Base-by-base conservation (phyloP, 2,888 invertebrate genomes). In the Micropterix aruncella region DNA sequence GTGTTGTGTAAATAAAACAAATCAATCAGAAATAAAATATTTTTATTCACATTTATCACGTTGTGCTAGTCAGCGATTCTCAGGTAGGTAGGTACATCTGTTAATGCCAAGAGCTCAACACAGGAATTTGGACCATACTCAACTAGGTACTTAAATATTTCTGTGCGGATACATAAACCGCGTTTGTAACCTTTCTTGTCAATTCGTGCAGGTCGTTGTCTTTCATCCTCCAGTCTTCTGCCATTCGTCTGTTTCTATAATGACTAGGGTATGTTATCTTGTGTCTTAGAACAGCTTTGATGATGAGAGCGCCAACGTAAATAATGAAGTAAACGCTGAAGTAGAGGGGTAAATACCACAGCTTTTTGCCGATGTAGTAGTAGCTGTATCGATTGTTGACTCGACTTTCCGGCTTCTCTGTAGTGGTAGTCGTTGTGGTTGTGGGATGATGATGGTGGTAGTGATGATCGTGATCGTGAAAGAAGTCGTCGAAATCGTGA, bases 271-370 rank as follows among this genome's bases (percentile, higher is more conserved):
- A 74, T 14, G 72, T 70, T 44, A 84, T 80, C 60, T 83, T 84
- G 58, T 84, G 84, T 47, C 83, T 73, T 27, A 81, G 70, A 27
- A 84, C 75, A 2, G 83, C 80, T 58, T 83, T 83, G 18, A 83
- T 66, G 47, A 84, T 79, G 18, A 84, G 65, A 15, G 81, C 79
- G 2, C 78, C 79, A 1, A 84, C 79, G 54, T 84, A 84, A 46
- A 82, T 63, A 42, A 78, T 74, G 51, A 79, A 78, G 52, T 79
- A 84, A 12, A 83, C 78, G 56, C 83, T 83, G 57, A 84, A 84
- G 59, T 83, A 84, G 39, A 84, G 60, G 0, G 84, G 84, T 48
- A 84, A 66, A 56, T 83, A 84, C 73, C 83, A 84, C 27, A 84
- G 62, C 55, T 84, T 84, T 52, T 80, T 76, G 2, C 83, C 83